Percentiles rank a stretch among this genome's conserved stretches.
Evolutionary conservation across 2,888 invertebrate genomes (phyloP).

Genomic region (Graphium colonna): DNA sequence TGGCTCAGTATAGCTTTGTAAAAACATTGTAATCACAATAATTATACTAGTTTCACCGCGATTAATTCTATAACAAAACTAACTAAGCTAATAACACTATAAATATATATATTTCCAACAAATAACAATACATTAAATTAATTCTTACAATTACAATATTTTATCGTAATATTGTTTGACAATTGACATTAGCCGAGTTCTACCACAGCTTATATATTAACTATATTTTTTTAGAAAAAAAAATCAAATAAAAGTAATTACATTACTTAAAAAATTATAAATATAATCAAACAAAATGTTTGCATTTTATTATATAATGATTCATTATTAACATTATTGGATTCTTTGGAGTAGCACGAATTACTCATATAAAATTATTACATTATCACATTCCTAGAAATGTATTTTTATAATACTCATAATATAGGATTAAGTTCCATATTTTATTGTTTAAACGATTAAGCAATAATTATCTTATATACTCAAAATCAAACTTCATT

Average conservation of each 20-base stretch:
- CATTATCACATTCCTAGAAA: too few relatives aligned
- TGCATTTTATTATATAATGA: too few relatives aligned
- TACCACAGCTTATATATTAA: constrained; percentile 3
- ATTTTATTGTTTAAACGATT: not conserved
- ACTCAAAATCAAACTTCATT: constrained; percentile 23
- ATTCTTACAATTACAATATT: constrained; percentile 8
- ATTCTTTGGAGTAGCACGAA: too few relatives aligned
- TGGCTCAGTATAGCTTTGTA: constrained; percentile 36
- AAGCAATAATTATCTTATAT: constrained; percentile 4
- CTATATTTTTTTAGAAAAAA: not conserved
- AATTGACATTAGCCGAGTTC: constrained; percentile 29
- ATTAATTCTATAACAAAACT: constrained; percentile 10
- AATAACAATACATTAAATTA: not conserved
- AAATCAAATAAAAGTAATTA: not conserved
- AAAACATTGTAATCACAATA: constrained; percentile 24
- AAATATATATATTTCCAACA: not conserved
- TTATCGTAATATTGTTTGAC: constrained; percentile 30
- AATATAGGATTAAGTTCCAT: too few relatives aligned
- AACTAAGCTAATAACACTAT: not conserved
- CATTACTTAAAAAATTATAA: not conserved
- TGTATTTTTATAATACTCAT: too few relatives aligned
- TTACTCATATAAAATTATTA: too few relatives aligned
- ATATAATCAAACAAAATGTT: too few relatives aligned
- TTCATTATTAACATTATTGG: too few relatives aligned
- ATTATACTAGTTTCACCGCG: constrained; percentile 17